These are phyloP conservation scores for Atherinosoma microstoma DNA, from an alignment of 2,797 vertebrate species.

Conservation along the genomic window DNA sequence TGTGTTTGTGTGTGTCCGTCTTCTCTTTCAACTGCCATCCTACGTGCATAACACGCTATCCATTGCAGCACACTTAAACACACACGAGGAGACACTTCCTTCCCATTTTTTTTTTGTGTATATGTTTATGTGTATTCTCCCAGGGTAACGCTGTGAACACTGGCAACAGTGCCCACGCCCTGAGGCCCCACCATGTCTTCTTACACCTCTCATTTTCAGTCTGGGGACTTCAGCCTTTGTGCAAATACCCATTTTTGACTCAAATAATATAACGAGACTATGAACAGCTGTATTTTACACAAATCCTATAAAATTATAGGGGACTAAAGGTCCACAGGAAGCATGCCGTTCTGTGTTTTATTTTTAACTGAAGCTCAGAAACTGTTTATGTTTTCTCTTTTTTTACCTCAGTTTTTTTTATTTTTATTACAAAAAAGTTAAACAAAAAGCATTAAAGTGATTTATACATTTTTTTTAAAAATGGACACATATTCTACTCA, in stretches of 20 bases:
- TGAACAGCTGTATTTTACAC: constrained; percentile 74
- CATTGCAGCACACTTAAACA: constrained; percentile 25
- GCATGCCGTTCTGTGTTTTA: constrained; percentile 35
- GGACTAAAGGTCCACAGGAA: constrained; percentile 59
- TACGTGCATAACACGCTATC: constrained; percentile 39
- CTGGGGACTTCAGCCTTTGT: constrained; percentile 69
- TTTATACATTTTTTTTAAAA: no score
- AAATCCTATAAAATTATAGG: constrained; percentile 78
- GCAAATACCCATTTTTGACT: constrained; percentile 80
- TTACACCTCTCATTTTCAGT: constrained; percentile 80
- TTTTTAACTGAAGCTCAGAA: constrained; percentile 7
- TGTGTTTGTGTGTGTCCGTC: constrained; percentile 17
- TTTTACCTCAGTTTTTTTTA: background rate
- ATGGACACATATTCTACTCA: no score
- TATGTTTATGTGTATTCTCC: constrained; percentile 38
- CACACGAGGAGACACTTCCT: constrained; percentile 58
- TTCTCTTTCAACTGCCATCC: constrained; percentile 42
- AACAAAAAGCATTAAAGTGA: no score
- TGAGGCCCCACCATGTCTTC: constrained; percentile 62
- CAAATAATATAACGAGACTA: constrained; percentile 70
- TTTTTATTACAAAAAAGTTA: no score
- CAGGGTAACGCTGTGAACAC: constrained; percentile 60
- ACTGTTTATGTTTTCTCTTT: background rate
- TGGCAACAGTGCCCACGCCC: constrained; percentile 75
- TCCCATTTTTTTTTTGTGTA: constrained; percentile 44